Base-by-base conservation (phyloP, 2,113 vertebrate genomes). In the Spizaetus ornatus region DNA sequence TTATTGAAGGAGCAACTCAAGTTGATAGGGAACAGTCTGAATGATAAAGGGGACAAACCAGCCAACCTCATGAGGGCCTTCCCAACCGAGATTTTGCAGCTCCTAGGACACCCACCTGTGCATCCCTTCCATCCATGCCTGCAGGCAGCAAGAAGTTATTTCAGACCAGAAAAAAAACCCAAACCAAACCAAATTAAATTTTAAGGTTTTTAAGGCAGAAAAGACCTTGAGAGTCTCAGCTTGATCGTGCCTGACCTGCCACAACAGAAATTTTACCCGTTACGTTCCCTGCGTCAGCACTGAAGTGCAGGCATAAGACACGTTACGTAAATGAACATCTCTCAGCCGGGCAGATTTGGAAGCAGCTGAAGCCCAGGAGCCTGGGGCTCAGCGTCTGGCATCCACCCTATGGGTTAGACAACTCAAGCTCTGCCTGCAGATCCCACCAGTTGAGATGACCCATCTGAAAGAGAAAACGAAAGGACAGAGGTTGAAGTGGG, bases 291-390 rank as follows among this genome's bases (percentile, higher is more conserved):
- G 0, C 5, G 14, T 16, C 40, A 62, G 36, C 47, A 48, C 61
- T 36, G 31, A 42, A 23, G 36, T 3, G 17, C 2, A 12, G 7
- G 13, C 29, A 7, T 32, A 16, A 36, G 47, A 29, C 26, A 25
- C 18, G 1, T 14, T 4, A n/a, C 0, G 1, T 31, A 31, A 38
- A 45, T 3, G 13, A 50, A 38, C 25, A 5, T 22, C 19, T n/a
- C 29, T 42, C 42, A 47, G 42, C 3, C 29, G 34, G 62, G 10
- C 32, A 29, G 9, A 67, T 52, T 7, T 34, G 62, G 79, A 53
- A 67, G 78, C 13, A 29, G 45, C 9, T 45, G 70, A 59, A 74
- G 52, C 36, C 29, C 59, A 67, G 70, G 47, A 42, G 26, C 17
- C 10, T 25, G 63, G 23, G 16, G 23, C 34, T 62, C 47, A n/a